Conservation (phyloP, 2,113 vertebrate genomes). For the Porphyrio hochstetteri region DNA sequence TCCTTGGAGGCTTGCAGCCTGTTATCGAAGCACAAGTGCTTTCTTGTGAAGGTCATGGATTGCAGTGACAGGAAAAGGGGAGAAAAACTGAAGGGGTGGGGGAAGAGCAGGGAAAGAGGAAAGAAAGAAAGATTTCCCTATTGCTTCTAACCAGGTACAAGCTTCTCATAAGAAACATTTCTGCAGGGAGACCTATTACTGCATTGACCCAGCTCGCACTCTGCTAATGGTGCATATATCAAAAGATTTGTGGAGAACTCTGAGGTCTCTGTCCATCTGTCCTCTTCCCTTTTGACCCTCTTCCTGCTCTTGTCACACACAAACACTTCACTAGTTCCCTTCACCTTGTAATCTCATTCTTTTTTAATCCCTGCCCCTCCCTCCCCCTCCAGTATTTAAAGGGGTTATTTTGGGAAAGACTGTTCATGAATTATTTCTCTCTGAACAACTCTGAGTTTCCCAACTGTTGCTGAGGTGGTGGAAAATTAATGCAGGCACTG, state of each 20-base stretch:
- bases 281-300: not conserved
- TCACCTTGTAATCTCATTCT: not conserved
- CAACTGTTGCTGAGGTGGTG: not conserved
- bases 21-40: slow-evolving; percentile 65
- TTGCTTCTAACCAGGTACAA: slow-evolving; percentile 18
- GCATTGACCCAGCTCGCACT: not conserved
- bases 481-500: not conserved
- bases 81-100: not conserved
- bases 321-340: not conserved
- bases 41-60: slow-evolving; percentile 69
- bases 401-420: not conserved
- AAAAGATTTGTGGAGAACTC: not conserved
- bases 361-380: too few relatives aligned
- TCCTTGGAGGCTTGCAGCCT: slow-evolving; percentile 67
- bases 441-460: not conserved
- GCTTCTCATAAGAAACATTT: slow-evolving; percentile 46
- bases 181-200: slow-evolving; percentile 7
- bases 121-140: not conserved
- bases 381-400: not conserved
- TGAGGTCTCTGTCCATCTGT: not conserved
- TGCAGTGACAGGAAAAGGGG: not conserved
- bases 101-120: not conserved
- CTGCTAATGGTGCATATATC: not conserved
- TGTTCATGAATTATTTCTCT: not conserved
- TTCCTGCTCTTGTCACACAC: not conserved